Evolutionary conservation across 2,888 invertebrate genomes (phyloP), one percentile per base, ranked within the genome.

Genomic region (Penaeus monodon): DNA sequence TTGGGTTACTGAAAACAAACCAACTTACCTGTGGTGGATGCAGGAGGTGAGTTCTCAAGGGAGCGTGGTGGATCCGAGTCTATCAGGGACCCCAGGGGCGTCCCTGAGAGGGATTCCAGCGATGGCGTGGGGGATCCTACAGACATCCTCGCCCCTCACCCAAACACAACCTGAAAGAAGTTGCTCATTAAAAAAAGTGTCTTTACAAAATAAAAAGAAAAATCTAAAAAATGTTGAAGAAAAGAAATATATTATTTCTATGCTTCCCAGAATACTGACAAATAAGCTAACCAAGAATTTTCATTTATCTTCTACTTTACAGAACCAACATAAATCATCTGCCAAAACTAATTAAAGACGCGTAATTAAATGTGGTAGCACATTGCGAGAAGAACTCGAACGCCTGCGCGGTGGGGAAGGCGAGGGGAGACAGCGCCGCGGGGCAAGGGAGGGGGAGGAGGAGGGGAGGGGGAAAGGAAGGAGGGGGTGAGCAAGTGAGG

Each of bases 11-110:
- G 17, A 70, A 29, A 29, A 22, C 70, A 70, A 27, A 70, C n/a
- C 29, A 17, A 73, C 1, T 44, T 82, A 89, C 89, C 88, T 84
- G 89, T 89, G 68, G 88, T 88, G 65, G 89, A 89, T 8, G 88
- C 89, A 12, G 89, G 89, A 12, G 89, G 89, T 17, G 89, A 89
- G 74, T 89, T 89, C 76, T 89, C 89, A 33, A 89, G 68, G 63
- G 88, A 88, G n/a, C 89, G 81, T 33, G 89, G 88, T 27, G 89
- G 89, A 57, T 89, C 89, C 12, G 89, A 89, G 85, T 89, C 89
- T 44, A 89, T 89, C 57, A 88, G 86, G 38, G 89, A 89, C 24
- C 89, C 89, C 22, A 88, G 84, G 49, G 89, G 89, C 24, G 89
- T 89, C 82, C 89, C 89, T 20, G 86, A 84, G 66, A 89, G 85